Evolutionary conservation across 2,888 invertebrate genomes (phyloP).

Genomic region (Oligia strigilis): DNA sequence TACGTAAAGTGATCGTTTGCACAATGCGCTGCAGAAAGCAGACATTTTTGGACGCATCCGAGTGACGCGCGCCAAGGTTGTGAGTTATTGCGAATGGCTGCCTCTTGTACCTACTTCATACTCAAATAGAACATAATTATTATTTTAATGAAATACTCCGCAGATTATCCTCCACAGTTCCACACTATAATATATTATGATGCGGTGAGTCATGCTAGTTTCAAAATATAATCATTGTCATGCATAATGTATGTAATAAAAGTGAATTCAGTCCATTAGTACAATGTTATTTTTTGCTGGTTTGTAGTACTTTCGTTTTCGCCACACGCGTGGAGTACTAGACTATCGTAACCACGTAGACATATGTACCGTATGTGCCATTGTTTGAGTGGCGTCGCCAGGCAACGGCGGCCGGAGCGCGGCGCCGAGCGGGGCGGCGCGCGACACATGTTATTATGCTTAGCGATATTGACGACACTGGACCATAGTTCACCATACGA

Average conservation of each 20-base stretch:
- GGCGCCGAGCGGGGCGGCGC: neutral
- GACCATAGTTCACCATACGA: constrained; percentile 9
- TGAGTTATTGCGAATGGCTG: constrained; percentile 54
- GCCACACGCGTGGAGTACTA: constrained; percentile 70
- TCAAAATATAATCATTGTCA: constrained; percentile 58
- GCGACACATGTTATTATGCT: constrained; percentile 44
- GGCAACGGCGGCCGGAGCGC: constrained; percentile 36
- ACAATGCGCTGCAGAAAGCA: constrained; percentile 55
- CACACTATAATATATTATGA: constrained; percentile 13
- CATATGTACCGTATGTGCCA: constrained; percentile 52
- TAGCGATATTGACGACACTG: constrained; percentile 52
- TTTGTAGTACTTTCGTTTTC: constrained; percentile 76
- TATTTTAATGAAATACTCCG: constrained; percentile 37
- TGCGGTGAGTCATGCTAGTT: constrained; percentile 46
- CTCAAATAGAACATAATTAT: constrained; percentile 44
- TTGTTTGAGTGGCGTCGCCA: constrained; percentile 67
- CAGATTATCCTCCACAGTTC: constrained; percentile 19
- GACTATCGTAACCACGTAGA: constrained; percentile 46
- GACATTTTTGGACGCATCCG: constrained; percentile 65
- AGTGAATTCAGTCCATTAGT: constrained; percentile 61
- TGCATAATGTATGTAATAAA: constrained; percentile 68
- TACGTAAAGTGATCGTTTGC: constrained; percentile 61
- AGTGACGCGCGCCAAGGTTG: constrained; percentile 67
- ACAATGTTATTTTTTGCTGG: constrained; percentile 62
- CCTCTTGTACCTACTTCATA: constrained; percentile 34